Evolutionary conservation across 2,797 vertebrate species (phyloP).

Genomic region (Rousettus madagascariensis): DNA sequence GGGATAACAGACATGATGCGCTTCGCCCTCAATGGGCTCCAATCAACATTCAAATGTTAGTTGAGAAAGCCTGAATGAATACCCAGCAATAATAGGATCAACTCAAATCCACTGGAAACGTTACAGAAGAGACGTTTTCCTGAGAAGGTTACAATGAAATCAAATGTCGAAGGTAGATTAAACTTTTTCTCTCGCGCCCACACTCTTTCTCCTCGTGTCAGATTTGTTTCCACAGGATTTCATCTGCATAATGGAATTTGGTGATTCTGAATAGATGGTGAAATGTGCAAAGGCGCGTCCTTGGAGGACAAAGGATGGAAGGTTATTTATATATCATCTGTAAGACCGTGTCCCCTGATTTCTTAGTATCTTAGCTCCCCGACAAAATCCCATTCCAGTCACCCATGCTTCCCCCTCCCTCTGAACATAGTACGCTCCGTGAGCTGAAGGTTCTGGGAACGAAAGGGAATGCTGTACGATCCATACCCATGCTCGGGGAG

Average conservation of each 20-base stretch:
- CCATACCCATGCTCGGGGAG: not conserved
- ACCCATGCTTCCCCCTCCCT: not conserved
- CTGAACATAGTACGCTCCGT: not conserved
- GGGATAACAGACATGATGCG: not conserved
- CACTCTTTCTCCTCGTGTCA: slow-evolving; percentile 6
- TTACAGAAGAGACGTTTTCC: slow-evolving; percentile 54
- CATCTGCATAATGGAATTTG: slow-evolving; percentile 60
- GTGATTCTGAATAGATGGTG: slow-evolving; percentile 29
- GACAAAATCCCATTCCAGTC: not conserved
- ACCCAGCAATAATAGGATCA: slow-evolving; percentile 48
- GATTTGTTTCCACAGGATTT: slow-evolving; percentile 64
- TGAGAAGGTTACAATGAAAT: slow-evolving; percentile 65
- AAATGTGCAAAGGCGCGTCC: not conserved
- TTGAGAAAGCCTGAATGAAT: not conserved
- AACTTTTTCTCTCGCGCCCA: not conserved
- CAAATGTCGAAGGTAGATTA: slow-evolving; percentile 52
- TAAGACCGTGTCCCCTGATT: not conserved
- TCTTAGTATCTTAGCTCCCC: not conserved
- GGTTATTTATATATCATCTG: slow-evolving; percentile 27
- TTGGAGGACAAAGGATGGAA: not conserved
- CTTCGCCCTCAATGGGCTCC: not conserved
- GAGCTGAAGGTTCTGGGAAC: not conserved
- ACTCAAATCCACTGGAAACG: slow-evolving; percentile 42
- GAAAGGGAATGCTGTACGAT: rapidly evolving
- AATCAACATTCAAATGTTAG: not conserved